phyloP scores from a whole-genome alignment of 2,888 invertebrate genomes.

The Drosophila villosipedis region DNA sequence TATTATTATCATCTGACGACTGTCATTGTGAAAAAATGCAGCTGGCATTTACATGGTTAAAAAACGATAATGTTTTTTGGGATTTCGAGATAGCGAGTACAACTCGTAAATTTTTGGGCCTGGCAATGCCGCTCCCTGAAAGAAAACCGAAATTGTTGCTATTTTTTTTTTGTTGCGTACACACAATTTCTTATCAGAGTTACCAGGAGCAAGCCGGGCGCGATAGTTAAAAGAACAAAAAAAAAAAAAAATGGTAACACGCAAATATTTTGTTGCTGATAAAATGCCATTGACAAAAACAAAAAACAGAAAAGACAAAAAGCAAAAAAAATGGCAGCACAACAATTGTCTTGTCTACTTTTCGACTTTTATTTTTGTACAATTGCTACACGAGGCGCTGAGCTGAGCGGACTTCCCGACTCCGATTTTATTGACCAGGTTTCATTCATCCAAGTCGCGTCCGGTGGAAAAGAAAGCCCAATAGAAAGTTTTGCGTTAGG shows the following conservation, averaged over 20 bases:
- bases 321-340: constrained; percentile 12
- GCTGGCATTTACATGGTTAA: constrained; percentile 9
- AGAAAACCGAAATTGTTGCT: constrained; percentile 19
- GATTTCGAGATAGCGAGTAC: constrained; percentile 9
- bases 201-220: constrained; percentile 33
- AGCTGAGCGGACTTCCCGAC: constrained; percentile 1
- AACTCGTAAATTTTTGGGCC: constrained; percentile 20
- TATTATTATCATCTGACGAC: neutral
- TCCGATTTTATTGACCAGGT: constrained; percentile 17
- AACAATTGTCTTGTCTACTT: constrained; percentile 40
- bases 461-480: constrained; percentile 60
- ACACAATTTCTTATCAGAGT: constrained; percentile 40
- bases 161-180: constrained; percentile 6
- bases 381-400: constrained; percentile 27
- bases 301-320: constrained; percentile 14
- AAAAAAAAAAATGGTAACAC: constrained; percentile 14
- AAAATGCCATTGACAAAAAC: constrained; percentile 67
- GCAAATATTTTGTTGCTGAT: constrained; percentile 51
- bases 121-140: constrained; percentile 38
- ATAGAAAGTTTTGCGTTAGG: constrained; percentile 60
- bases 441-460: constrained; percentile 34
- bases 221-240: constrained; percentile 29
- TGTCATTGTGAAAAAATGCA: neutral
- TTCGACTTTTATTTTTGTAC: constrained; percentile 5
- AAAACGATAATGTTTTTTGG: neutral